Evolutionary conservation across 2,113 vertebrate genomes (phyloP).

Genomic region (Harpagus bidentatus): DNA sequence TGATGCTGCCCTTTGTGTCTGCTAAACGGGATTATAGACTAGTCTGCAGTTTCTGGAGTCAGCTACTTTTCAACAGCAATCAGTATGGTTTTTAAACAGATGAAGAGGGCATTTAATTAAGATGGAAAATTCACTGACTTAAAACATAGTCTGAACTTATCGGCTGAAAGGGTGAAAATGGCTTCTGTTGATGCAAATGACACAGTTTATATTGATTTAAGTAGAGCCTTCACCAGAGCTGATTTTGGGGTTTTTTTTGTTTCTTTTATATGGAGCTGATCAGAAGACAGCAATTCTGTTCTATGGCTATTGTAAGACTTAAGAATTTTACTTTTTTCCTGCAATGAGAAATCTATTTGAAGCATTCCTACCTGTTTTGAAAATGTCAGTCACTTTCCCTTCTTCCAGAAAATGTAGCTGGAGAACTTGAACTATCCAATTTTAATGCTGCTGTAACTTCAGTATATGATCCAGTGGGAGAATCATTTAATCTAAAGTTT

Average conservation of each 20-base stretch:
- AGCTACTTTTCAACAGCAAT: not conserved
- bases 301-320: not conserved
- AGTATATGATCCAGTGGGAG: not conserved
- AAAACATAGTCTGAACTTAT: not conserved
- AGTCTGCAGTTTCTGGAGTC: not conserved
- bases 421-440: not conserved
- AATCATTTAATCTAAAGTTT: not conserved
- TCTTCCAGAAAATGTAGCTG: not conserved
- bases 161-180: not conserved
- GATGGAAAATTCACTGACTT: not conserved
- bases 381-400: not conserved
- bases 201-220: not conserved
- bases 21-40: not conserved
- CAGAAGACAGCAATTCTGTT: not conserved
- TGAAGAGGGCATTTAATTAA: not conserved
- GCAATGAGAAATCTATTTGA: not conserved
- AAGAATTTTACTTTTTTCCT: not conserved
- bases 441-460: not conserved
- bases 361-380: not conserved
- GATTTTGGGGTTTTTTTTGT: not conserved
- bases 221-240: not conserved
- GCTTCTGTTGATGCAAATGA: not conserved
- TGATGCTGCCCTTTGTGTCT: not conserved
- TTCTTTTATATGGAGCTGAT: not conserved
- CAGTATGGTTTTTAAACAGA: not conserved